Conservation (phyloP, 2,113 vertebrate species). For the Myodes glareolus region DNA sequence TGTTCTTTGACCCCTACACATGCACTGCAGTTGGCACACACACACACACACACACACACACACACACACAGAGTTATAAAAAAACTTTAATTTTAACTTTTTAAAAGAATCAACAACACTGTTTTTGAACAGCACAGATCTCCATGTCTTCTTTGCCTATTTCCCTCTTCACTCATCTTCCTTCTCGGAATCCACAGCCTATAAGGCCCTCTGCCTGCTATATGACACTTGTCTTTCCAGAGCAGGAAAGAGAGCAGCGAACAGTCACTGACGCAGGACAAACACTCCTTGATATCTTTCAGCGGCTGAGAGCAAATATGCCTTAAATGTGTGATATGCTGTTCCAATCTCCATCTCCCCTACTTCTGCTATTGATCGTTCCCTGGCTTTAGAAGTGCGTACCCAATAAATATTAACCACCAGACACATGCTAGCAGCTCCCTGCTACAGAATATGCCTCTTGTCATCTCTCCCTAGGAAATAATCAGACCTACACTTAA, state of each 20-base stretch:
- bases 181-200: background rate
- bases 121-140: background rate
- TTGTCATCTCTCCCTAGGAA: conserved; percentile 58
- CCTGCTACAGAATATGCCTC: conserved; percentile 38
- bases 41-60: background rate
- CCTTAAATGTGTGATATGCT: background rate
- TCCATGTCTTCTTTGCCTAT: background rate
- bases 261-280: background rate
- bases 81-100: background rate
- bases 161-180: background rate
- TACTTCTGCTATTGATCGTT: background rate
- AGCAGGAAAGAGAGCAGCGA: background rate
- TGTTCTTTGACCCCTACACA: background rate
- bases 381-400: background rate
- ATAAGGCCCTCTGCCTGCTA: background rate
- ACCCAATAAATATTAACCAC: conserved; percentile 16
- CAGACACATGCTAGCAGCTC: conserved; percentile 2
- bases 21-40: background rate
- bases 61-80: background rate
- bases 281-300: background rate
- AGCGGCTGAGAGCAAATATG: background rate
- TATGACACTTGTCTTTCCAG: background rate
- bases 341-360: background rate
- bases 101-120: background rate
- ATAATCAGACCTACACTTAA: conserved; percentile 69